Conservation (phyloP, 2,888 invertebrate species). For the Cantharis rustica region DNA sequence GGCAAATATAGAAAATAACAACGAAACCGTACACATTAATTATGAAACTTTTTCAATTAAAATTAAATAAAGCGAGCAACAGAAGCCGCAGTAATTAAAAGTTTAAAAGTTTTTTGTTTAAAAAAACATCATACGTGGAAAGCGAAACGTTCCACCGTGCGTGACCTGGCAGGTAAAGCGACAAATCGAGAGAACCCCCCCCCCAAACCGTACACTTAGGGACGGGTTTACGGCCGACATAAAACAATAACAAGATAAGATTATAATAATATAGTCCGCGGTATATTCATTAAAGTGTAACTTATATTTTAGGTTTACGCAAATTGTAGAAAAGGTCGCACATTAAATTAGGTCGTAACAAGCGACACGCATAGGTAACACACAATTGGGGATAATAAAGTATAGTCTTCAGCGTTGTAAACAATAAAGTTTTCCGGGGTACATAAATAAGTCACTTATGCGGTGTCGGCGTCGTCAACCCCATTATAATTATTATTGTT, state of each 20-base stretch:
- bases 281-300: slow-evolving; percentile 20
- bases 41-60: not conserved
- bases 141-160: not conserved
- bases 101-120: not conserved
- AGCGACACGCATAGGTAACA: slow-evolving; percentile 1
- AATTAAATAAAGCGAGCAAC: not conserved
- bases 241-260: slow-evolving; percentile 19
- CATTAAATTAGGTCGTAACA: slow-evolving; percentile 8
- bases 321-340: slow-evolving; percentile 13
- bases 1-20: not conserved
- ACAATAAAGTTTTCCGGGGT: slow-evolving; percentile 5
- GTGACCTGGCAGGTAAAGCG: too few relatives aligned
- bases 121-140: not conserved
- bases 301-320: slow-evolving; percentile 2
- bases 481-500: not conserved
- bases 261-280: slow-evolving; percentile 6
- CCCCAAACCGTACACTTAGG: not conserved
- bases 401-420: slow-evolving; percentile 9
- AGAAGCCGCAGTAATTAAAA: not conserved
- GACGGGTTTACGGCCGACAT: slow-evolving; percentile 2
- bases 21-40: not conserved
- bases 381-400: slow-evolving; percentile 13
- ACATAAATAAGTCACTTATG: slow-evolving; percentile 3
- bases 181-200: too few relatives aligned
- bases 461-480: not conserved